Percentiles rank a stretch among this genome's conserved stretches.
These are phyloP conservation scores for Amblyornis subalaris DNA, from an alignment of 2,113 vertebrate genomes.

Conservation along the genomic window DNA sequence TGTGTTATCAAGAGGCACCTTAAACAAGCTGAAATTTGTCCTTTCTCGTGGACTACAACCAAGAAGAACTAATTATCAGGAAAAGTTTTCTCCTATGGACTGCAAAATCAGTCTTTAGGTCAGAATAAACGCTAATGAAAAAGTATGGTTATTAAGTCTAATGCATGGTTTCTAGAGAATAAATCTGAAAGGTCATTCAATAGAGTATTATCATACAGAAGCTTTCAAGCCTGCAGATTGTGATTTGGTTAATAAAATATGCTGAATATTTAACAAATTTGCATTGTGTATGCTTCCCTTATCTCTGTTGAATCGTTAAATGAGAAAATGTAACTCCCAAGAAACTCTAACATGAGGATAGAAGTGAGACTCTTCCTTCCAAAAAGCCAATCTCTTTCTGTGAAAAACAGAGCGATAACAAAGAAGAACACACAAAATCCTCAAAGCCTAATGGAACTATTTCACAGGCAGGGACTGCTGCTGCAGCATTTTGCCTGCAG, in stretches of 20 bases:
- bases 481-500: neutral
- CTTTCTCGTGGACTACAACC: conserved; percentile 64
- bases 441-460: neutral
- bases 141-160: conserved; percentile 64
- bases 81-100: conserved; percentile 57
- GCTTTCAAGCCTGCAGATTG: conserved; percentile 53
- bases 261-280: conserved; percentile 63
- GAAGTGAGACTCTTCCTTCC: conserved; percentile 38
- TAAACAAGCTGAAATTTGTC: conserved; percentile 73
- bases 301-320: conserved; percentile 55
- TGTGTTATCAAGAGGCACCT: conserved; percentile 57
- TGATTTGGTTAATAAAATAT: conserved; percentile 64
- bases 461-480: neutral
- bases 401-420: neutral
- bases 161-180: conserved; percentile 58
- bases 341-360: neutral
- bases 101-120: conserved; percentile 70
- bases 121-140: conserved; percentile 71
- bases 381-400: neutral
- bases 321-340: conserved; percentile 41
- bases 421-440: neutral
- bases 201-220: conserved; percentile 54
- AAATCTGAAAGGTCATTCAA: conserved; percentile 66
- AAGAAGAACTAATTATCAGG: conserved; percentile 71
- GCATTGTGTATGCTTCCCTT: conserved; percentile 14